Conservation (phyloP, 2,797 vertebrate genomes). For the Liparis tanakae region DNA sequence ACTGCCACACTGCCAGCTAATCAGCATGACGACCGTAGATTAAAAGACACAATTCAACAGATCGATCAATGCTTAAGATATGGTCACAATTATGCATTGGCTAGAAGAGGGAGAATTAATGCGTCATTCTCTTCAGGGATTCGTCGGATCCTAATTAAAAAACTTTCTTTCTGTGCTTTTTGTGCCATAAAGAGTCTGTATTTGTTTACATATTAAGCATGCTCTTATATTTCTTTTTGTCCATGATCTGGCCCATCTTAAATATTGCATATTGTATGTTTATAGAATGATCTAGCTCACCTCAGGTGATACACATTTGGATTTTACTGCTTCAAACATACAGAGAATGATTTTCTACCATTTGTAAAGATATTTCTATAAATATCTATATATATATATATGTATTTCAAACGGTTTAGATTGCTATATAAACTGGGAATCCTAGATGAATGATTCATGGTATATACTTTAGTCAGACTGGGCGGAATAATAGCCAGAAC, state of each 20-base stretch:
- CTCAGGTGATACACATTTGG: no score
- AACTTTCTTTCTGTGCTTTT: not conserved
- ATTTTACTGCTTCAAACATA: no score
- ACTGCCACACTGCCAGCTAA: not conserved
- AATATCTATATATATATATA: no score
- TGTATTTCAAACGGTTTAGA: no score
- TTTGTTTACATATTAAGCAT: not conserved
- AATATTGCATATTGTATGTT: no score
- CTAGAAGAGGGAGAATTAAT: not conserved
- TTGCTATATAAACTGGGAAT: not conserved
- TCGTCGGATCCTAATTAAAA: not conserved
- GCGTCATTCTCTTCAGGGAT: not conserved
- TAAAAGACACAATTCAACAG: not conserved
- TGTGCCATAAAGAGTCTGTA: not conserved
- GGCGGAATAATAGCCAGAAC: constrained; percentile 3
- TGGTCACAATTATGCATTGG: not conserved
- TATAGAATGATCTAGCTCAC: not conserved
- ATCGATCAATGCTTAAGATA: not conserved
- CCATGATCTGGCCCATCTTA: not conserved
- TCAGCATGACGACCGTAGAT: not conserved
- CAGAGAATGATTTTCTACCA: not conserved
- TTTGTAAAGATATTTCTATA: not conserved
- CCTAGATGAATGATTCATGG: not conserved
- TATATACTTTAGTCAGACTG: not conserved
- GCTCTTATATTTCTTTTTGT: not conserved